phyloP scores from a whole-genome alignment of 2,888 invertebrate species.

The Oxystoma pomonae region DNA sequence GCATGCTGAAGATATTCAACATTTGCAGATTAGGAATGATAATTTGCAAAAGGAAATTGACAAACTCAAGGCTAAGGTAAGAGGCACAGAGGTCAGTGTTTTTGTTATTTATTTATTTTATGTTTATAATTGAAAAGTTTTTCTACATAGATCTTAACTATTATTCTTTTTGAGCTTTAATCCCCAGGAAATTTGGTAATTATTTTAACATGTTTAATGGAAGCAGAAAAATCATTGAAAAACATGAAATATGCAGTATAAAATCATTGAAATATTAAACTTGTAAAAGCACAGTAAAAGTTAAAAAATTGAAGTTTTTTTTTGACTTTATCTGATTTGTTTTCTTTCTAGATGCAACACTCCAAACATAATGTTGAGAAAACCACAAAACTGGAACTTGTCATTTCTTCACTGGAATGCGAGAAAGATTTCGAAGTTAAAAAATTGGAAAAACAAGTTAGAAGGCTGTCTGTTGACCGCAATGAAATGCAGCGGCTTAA shows the following conservation, averaged over 20 bases:
- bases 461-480: neutral
- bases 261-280: no score
- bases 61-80: constrained; percentile 10
- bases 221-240: neutral
- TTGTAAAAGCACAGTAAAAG: neutral
- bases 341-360: neutral
- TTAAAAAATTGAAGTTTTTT: constrained; percentile 1
- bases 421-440: constrained; percentile 2
- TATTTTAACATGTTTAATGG: neutral
- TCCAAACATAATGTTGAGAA: neutral
- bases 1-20: constrained; percentile 4
- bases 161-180: no score
- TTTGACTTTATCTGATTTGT: no score
- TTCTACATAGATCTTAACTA: no score
- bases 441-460: neutral
- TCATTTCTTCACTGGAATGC: neutral
- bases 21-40: constrained; percentile 4
- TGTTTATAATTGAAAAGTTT: no score
- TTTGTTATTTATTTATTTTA: neutral
- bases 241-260: no score
- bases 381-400: neutral
- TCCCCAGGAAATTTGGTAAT: neutral
- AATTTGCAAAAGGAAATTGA: constrained; percentile 10
- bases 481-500: neutral
- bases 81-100: neutral